Evolutionary conservation across 1,140 invertebrate genomes (phyloP).

Genomic region (Leptopilina boulardi): DNA sequence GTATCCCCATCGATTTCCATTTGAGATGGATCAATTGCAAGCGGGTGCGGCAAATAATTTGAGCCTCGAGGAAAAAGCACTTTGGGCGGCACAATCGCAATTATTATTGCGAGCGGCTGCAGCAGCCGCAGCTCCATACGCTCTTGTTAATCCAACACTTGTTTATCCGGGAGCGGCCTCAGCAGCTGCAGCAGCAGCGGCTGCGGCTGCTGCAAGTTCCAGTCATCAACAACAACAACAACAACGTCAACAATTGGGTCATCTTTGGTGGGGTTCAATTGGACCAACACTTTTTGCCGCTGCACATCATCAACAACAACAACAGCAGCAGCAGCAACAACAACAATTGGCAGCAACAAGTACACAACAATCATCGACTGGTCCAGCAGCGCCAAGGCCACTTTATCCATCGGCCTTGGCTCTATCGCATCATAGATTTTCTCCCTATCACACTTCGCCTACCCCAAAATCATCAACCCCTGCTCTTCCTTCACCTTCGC

Average conservation of each 20-base stretch:
- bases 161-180: conserved; percentile 69
- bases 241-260: conserved; percentile 68
- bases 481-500: conserved; percentile 64
- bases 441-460: conserved; percentile 71
- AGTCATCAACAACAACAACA: conserved; percentile 64
- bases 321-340: conserved; percentile 66
- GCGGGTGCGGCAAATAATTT: conserved; percentile 80
- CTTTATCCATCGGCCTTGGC: conserved; percentile 73
- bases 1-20: conserved; percentile 82
- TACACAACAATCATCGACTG: conserved; percentile 60
- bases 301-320: conserved; percentile 67
- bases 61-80: conserved; percentile 85
- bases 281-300: conserved; percentile 73
- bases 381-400: conserved; percentile 73
- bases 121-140: conserved; percentile 78
- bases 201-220: conserved; percentile 62
- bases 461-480: conserved; percentile 63
- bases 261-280: conserved; percentile 73
- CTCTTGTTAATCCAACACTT: conserved; percentile 73
- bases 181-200: conserved; percentile 60
- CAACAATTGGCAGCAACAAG: conserved; percentile 65
- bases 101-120: conserved; percentile 82
- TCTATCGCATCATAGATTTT: conserved; percentile 72
- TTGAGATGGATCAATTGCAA: conserved; percentile 82
- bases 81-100: conserved; percentile 82